Percentiles rank a stretch among this genome's conserved stretches.
These are phyloP conservation scores for Fragum whitleyi DNA, from an alignment of 2,888 invertebrate genomes.

Conservation along the genomic window DNA sequence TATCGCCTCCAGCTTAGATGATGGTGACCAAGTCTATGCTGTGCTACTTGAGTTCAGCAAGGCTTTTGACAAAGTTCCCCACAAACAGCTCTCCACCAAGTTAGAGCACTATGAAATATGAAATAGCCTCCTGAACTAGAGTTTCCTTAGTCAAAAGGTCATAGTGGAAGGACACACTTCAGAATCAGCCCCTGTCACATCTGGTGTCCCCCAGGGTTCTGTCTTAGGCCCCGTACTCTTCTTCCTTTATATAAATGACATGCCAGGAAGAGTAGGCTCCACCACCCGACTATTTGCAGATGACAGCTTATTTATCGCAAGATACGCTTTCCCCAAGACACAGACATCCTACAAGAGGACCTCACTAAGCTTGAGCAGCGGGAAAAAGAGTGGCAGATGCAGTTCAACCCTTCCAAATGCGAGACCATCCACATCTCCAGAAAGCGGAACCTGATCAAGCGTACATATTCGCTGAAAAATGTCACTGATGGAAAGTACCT, in stretches of 20 bases:
- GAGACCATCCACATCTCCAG: slow-evolving; percentile 4
- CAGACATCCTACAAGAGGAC: neutral
- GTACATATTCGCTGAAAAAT: neutral
- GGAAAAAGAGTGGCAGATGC: slow-evolving; percentile 1
- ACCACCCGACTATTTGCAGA: neutral
- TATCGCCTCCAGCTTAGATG: too few species aligned
- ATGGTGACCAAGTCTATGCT: too few species aligned
- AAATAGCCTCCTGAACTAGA: too few species aligned
- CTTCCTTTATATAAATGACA: neutral
- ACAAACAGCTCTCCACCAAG: too few species aligned
- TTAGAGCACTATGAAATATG: too few species aligned
- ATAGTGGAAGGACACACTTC: neutral
- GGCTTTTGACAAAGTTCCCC: too few species aligned
- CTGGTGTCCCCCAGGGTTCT: neutral
- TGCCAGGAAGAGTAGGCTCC: neutral
- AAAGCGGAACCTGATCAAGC: neutral
- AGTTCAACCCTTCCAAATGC: too few species aligned
- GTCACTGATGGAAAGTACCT: too few species aligned
- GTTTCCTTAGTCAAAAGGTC: too few species aligned
- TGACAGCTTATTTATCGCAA: neutral
- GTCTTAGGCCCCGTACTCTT: neutral
- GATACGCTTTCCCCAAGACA: neutral
- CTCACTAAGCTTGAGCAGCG: too few species aligned
- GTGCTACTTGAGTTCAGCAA: too few species aligned
- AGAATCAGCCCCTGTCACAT: neutral